Conservation (phyloP, 2,113 vertebrate species). For the Pycnonotus jocosus region DNA sequence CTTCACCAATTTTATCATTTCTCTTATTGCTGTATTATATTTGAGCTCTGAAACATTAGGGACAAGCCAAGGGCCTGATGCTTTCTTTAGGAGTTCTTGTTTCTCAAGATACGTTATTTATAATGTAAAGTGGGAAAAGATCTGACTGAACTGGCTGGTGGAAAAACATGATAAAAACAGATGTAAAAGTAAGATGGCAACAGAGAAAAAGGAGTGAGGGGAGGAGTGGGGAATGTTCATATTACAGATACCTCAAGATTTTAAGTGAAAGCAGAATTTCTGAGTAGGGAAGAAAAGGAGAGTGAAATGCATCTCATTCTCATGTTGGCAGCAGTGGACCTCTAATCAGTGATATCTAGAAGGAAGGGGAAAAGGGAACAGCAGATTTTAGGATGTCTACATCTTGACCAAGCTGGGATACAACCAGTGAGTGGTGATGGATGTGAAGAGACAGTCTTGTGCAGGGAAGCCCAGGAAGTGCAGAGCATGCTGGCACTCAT, state of each 20-base stretch:
- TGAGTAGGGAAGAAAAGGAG: background rate
- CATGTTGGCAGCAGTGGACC: background rate
- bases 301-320: background rate
- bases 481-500: fast-evolving
- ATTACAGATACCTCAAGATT: background rate
- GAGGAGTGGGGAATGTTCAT: background rate
- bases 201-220: background rate
- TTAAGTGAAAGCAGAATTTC: background rate
- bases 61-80: background rate
- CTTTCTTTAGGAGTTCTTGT: background rate
- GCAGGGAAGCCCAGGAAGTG: background rate
- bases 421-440: background rate
- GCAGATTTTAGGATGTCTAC: background rate
- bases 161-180: background rate
- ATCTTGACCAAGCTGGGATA: background rate
- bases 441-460: background rate
- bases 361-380: background rate
- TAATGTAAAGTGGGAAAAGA: background rate
- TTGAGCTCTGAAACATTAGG: background rate
- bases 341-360: background rate
- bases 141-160: background rate
- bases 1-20: background rate
- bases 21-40: background rate
- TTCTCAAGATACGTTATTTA: background rate
- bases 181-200: background rate